These are phyloP conservation scores for Balearica regulorum DNA, from an alignment of 2,797 vertebrate genomes.

Conservation along the genomic window DNA sequence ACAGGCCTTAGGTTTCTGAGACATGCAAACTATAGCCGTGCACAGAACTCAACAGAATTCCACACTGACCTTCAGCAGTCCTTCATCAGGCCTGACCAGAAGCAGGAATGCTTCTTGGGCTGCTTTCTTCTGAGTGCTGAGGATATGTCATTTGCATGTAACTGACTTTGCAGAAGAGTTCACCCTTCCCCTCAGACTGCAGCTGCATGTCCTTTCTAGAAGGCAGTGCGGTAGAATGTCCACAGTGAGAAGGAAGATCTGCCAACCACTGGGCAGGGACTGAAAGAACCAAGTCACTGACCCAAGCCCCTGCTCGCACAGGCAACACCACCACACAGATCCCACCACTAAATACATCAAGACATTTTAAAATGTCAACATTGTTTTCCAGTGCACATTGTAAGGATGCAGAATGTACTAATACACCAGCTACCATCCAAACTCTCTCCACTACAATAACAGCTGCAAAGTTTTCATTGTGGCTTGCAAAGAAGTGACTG, in stretches of 20 bases:
- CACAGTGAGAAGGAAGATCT: background rate
- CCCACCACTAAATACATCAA: background rate
- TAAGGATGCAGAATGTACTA: background rate
- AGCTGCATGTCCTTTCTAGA: background rate
- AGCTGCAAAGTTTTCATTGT: background rate
- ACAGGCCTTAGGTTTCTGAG: background rate
- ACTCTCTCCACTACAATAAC: background rate
- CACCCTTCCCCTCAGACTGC: background rate
- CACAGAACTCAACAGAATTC: background rate
- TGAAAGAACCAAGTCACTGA: background rate
- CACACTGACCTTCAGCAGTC: background rate
- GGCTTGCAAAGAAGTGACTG: background rate
- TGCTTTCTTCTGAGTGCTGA: background rate
- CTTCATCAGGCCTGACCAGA: background rate
- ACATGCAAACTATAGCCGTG: background rate
- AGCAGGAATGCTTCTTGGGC: background rate
- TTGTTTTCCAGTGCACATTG: background rate
- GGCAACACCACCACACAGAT: background rate
- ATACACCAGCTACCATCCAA: background rate
- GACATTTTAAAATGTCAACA: background rate
- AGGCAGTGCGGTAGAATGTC: background rate
- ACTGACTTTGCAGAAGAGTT: background rate
- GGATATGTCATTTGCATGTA: background rate
- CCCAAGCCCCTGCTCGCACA: background rate
- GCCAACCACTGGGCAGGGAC: background rate